These are phyloP conservation scores for Meloidogyne chitwoodi DNA, from an alignment of 1,140 invertebrate species.

Conservation along the genomic window DNA sequence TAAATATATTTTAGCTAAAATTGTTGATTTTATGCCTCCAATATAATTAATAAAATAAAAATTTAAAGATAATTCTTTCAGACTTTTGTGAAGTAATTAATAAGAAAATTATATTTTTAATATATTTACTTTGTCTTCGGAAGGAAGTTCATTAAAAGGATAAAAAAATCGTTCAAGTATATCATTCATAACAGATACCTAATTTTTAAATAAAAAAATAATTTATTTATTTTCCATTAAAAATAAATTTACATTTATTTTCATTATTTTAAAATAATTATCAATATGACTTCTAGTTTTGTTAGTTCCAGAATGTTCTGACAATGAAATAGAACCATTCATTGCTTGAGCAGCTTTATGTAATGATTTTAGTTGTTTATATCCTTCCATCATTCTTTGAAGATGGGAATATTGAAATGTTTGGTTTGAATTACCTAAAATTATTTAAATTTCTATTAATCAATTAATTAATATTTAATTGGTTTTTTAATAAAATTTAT, in stretches of 20 bases:
- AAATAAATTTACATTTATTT: constrained; percentile 35
- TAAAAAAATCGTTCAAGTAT: constrained; percentile 47
- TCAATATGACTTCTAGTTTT: constrained; percentile 44
- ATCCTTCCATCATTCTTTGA: constrained; percentile 38
- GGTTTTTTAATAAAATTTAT: too few relatives aligned
- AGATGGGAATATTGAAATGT: neutral
- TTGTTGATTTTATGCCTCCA: too few relatives aligned
- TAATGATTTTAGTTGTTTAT: constrained; percentile 39
- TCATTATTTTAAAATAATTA: constrained; percentile 46
- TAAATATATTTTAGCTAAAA: too few relatives aligned
- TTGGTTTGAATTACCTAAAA: neutral
- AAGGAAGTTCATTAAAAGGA: constrained; percentile 30
- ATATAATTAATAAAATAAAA: too few relatives aligned
- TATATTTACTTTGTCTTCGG: constrained; percentile 35
- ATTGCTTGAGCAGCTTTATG: constrained; percentile 48
- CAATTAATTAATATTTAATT: too few relatives aligned
- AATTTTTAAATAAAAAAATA: neutral
- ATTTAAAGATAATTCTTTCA: too few relatives aligned
- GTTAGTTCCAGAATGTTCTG: constrained; percentile 13
- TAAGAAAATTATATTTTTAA: too few relatives aligned
- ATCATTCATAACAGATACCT: constrained; percentile 45
- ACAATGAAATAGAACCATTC: constrained; percentile 37
- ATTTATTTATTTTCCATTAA: neutral
- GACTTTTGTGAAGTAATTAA: too few relatives aligned
- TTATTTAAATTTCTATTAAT: too few relatives aligned